Conservation (phyloP, 2,888 invertebrate genomes). For the Hypercompe scribonia region DNA sequence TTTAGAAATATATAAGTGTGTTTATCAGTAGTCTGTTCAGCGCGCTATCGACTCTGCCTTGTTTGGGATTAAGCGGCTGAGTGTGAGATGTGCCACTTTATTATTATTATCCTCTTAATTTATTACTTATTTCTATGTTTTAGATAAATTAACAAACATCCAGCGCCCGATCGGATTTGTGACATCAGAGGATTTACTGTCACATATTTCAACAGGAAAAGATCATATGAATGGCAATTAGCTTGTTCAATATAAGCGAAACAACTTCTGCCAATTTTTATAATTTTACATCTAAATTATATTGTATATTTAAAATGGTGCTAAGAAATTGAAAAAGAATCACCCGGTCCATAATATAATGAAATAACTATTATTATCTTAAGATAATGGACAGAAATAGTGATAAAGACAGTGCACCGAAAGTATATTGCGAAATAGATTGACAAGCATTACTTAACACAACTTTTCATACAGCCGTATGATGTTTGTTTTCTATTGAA, state of each 20-base stretch:
- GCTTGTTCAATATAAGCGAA: neutral
- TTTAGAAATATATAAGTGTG: too few species aligned
- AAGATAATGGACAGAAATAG: neutral
- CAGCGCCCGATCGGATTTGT: slow-evolving; percentile 89
- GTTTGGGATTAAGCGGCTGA: too few species aligned
- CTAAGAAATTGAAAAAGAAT: neutral
- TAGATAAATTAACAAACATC: slow-evolving; percentile 63
- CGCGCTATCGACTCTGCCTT: too few species aligned
- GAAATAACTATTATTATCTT: neutral
- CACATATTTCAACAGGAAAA: slow-evolving; percentile 82
- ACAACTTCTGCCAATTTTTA: neutral
- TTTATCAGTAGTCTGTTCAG: too few species aligned
- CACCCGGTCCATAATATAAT: neutral
- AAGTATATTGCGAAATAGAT: neutral
- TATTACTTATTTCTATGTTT: slow-evolving; percentile 32
- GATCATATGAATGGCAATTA: slow-evolving; percentile 69
- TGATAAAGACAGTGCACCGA: neutral
- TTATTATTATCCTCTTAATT: neutral
- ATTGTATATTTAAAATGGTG: slow-evolving; percentile 8
- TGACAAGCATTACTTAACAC: neutral
- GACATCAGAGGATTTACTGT: slow-evolving; percentile 90
- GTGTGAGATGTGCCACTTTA: too few species aligned
- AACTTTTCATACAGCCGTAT: neutral
- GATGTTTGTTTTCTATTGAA: neutral
- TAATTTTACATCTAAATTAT: neutral